Evolutionary conservation across 2,888 invertebrate genomes (phyloP), one percentile per base, ranked within the genome.

Genomic region (Oscheius sp.): DNA sequence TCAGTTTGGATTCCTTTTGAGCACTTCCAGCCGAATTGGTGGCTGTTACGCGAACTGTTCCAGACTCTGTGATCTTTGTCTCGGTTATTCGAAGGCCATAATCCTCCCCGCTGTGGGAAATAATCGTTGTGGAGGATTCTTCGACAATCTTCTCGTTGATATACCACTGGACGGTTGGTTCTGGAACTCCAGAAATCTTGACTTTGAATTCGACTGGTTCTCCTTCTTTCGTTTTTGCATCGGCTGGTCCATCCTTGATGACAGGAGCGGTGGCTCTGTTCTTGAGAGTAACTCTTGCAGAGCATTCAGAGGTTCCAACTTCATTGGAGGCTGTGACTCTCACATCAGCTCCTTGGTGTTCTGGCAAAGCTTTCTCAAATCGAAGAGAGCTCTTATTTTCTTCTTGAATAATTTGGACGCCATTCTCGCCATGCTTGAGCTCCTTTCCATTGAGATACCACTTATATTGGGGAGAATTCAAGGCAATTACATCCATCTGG

Each of bases 341-440:
- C 3, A 55, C 48, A 17, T 48, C 29, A 33, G 65, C 73, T 61
- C 78, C 78, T 17, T 66, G 66, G 53, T 95, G 95, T 0, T 91
- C 90, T 0, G 93, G 92, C 20, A 90, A 90, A 52, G 92, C 92
- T 75, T 90, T 90, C 15, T 91, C 92, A 81, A 96, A 93, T 81
- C 89, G 90, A 69, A 96, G 88, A 86, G 78, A 74, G 27, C 80
- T 74, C 70, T 82, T 79, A 68, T 81, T 80, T 42, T 73, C 80
- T 10, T 78, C 76, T 31, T 74, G 71, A 8, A 69, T 70, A 65
- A 83, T 80, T 12, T 71, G 73, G 27, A 82, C 78, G 25, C 81
- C 82, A 67, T 83, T 71, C 52, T 70, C 72, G 23, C 83, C 83
- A 58, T 82, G 74, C 66, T 76, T 65, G 17, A 84, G 50, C 29